These are phyloP conservation scores for Danaus melanippus DNA, from an alignment of 1,140 invertebrate genomes.

Conservation along the genomic window DNA sequence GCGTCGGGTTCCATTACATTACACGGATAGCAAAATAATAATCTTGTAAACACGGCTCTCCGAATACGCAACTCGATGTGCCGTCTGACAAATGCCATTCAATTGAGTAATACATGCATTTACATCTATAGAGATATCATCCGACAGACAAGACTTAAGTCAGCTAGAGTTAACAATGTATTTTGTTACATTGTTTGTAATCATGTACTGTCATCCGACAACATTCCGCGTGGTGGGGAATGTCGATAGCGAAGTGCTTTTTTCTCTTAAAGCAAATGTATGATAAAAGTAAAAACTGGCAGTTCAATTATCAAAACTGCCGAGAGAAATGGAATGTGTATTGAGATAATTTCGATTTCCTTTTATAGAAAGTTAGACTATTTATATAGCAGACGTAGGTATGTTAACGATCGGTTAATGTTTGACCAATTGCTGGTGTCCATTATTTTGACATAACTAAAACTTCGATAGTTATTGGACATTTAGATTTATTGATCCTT, in stretches of 20 bases:
- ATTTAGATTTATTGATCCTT: too few relatives aligned
- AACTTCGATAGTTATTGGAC: too few relatives aligned
- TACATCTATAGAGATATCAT: constrained; percentile 8
- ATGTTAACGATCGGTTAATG: constrained; percentile 37
- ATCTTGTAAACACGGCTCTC: constrained; percentile 37
- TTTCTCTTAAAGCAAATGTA: constrained; percentile 27
- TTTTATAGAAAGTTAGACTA: constrained; percentile 70
- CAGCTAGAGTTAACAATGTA: too few relatives aligned
- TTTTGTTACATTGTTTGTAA: neutral
- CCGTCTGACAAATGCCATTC: constrained; percentile 22
- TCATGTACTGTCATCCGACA: neutral
- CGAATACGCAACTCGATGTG: constrained; percentile 26
- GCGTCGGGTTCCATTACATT: constrained; percentile 25
- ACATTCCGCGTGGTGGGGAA: constrained; percentile 28
- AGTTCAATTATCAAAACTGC: constrained; percentile 57
- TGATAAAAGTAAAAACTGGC: constrained; percentile 50
- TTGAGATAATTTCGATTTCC: constrained; percentile 68
- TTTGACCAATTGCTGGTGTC: constrained; percentile 8
- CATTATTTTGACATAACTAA: too few relatives aligned
- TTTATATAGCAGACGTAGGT: constrained; percentile 40
- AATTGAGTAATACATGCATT: constrained; percentile 37
- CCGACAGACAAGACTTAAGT: constrained; percentile 6
- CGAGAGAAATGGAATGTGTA: constrained; percentile 64
- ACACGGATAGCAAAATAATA: constrained; percentile 36
- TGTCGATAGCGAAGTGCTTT: constrained; percentile 27